Evolutionary conservation across 2,888 invertebrate genomes (phyloP).

Genomic region (Brassicogethes aeneus): DNA sequence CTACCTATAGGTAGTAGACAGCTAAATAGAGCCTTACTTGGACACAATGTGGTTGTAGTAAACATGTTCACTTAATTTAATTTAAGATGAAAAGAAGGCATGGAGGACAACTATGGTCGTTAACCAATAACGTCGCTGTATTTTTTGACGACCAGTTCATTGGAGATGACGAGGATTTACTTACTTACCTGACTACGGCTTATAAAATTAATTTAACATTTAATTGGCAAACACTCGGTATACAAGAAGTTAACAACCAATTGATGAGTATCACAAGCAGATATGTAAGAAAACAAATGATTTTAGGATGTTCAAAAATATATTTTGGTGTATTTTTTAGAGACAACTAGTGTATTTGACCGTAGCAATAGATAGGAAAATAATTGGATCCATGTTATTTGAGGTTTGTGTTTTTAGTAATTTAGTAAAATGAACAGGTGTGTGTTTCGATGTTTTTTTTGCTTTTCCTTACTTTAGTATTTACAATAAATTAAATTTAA

Average conservation of each 20-base stretch:
- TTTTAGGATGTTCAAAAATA: conserved; percentile 5
- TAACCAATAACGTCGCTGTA: conserved; percentile 43
- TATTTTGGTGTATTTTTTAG: conserved; percentile 38
- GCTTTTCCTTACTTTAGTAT: too few species aligned
- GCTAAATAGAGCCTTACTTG: too few species aligned
- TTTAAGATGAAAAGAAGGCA: conserved; percentile 31
- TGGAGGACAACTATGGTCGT: conserved; percentile 43
- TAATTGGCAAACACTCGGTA: conserved; percentile 43
- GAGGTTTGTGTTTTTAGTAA: too few species aligned
- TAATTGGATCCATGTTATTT: conserved; percentile 48
- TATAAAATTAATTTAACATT: conserved; percentile 41
- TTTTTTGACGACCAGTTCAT: conserved; percentile 44
- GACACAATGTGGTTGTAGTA: too few species aligned
- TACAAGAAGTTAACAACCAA: conserved; percentile 39
- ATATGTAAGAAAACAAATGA: conserved; percentile 19
- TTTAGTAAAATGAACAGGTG: too few species aligned
- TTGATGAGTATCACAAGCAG: conserved; percentile 36
- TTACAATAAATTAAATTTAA: too few species aligned
- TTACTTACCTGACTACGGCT: conserved; percentile 39
- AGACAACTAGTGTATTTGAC: conserved; percentile 49
- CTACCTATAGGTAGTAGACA: too few species aligned
- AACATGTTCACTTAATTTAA: neutral
- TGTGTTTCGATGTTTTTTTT: too few species aligned
- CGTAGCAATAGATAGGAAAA: conserved; percentile 40
- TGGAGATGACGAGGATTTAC: conserved; percentile 46